Evolutionary conservation across 2,888 invertebrate species (phyloP).

Genomic region (Unio pictorum): DNA sequence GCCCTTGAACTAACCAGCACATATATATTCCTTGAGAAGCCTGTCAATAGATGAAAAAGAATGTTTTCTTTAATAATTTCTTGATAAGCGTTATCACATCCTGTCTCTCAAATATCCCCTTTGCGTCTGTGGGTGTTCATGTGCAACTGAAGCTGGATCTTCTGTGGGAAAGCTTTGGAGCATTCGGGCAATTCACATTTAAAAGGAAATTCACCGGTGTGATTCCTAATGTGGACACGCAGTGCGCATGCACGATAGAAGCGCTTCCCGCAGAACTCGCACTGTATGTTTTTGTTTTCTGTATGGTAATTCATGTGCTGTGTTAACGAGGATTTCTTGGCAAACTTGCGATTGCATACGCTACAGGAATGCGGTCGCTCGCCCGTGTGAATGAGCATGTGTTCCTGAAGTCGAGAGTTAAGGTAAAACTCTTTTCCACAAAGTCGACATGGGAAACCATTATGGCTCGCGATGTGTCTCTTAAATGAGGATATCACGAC

Average conservation of each 20-base stretch:
- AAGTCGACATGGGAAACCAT: constrained; percentile 27
- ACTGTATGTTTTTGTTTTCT: constrained; percentile 21
- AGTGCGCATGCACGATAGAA: constrained; percentile 37
- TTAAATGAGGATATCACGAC: constrained; percentile 33
- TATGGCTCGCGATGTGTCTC: constrained; percentile 30
- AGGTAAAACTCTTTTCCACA: constrained; percentile 29
- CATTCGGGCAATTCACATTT: constrained; percentile 31
- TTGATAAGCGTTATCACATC: too few species aligned
- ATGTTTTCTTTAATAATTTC: too few species aligned
- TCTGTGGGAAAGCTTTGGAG: constrained; percentile 27
- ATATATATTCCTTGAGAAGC: too few species aligned
- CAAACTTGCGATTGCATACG: constrained; percentile 24
- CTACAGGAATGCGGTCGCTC: constrained; percentile 21
- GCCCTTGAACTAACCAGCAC: too few species aligned
- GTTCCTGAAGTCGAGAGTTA: constrained; percentile 32
- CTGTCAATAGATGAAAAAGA: too few species aligned
- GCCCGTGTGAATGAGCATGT: constrained; percentile 26
- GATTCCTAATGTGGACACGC: constrained; percentile 31
- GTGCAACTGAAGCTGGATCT: constrained; percentile 32
- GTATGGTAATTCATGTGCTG: constrained; percentile 36
- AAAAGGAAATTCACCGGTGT: constrained; percentile 34
- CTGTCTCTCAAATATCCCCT: too few species aligned
- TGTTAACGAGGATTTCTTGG: constrained; percentile 31
- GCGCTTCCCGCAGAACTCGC: constrained; percentile 23
- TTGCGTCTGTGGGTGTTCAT: constrained; percentile 6